phyloP scores from a whole-genome alignment of 64 coral and sea anemone genomes.

The Montipora cactus region DNA sequence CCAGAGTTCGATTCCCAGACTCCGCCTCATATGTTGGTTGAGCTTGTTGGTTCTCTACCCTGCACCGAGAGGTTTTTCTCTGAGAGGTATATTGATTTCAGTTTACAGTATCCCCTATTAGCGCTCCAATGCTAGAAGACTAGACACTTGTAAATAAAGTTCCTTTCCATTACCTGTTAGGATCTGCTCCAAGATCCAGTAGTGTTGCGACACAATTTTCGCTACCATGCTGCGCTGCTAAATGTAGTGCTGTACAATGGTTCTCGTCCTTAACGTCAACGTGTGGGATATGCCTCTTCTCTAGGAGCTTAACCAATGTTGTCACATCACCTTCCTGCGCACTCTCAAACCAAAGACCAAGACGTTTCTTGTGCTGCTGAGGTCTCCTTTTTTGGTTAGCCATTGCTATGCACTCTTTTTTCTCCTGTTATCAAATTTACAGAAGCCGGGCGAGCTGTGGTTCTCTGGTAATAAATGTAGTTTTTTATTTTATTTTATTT shows the following conservation, averaged over 20 bases:
- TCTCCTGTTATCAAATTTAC: background rate
- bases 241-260: slow-evolving; percentile 71
- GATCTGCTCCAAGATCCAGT: slow-evolving; percentile 81
- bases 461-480: background rate
- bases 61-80: too few species aligned
- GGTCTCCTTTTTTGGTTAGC: background rate
- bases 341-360: slow-evolving; percentile 77
- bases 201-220: slow-evolving; percentile 62
- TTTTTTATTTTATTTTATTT: too few species aligned
- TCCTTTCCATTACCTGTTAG: slow-evolving; percentile 69
- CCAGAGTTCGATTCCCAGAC: too few species aligned
- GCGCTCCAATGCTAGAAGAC: too few species aligned
- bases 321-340: slow-evolving; percentile 59
- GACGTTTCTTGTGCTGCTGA: background rate
- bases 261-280: slow-evolving; percentile 71
- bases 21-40: too few species aligned
- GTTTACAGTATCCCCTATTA: too few species aligned
- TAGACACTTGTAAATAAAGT: too few species aligned
- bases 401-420: background rate
- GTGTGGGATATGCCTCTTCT: background rate
- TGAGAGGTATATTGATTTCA: too few species aligned
- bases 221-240: slow-evolving; percentile 69
- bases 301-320: slow-evolving; percentile 36
- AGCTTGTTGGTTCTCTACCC: too few species aligned
- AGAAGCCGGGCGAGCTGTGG: background rate